A percentile compares a stretch with the other conserved stretches of the same genome.
Conservation (phyloP, 2,797 vertebrate species). For the Sebastolobus altivelis region DNA sequence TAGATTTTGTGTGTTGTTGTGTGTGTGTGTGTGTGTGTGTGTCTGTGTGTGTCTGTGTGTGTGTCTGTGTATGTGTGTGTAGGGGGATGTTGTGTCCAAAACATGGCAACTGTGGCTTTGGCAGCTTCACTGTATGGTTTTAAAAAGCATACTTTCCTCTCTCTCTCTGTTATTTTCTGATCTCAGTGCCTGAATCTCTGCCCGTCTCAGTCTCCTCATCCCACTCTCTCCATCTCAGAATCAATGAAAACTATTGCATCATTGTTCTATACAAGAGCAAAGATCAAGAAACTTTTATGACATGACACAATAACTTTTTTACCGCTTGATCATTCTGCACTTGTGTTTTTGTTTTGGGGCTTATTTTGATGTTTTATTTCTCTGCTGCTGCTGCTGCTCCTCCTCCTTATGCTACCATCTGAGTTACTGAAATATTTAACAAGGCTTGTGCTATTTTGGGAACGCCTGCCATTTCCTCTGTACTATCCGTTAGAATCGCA, state of each 20-base stretch:
- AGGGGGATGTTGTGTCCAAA: constrained; percentile 9
- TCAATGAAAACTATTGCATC: neutral
- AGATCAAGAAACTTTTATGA: neutral
- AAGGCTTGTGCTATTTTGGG: constrained; percentile 75
- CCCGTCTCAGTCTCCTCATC: neutral
- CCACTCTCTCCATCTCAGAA: neutral
- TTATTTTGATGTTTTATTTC: constrained; percentile 20
- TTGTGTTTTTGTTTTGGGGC: constrained; percentile 4
- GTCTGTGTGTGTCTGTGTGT: constrained; percentile 16
- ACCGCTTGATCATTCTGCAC: neutral
- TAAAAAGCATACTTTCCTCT: constrained; percentile 14
- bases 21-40: constrained; percentile 9
- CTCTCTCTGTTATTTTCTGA: neutral
- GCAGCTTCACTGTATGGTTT: constrained; percentile 2
- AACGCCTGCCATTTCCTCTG: constrained; percentile 47
- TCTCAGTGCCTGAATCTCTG: neutral
- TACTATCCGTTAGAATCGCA: constrained; percentile 30
- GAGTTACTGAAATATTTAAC: constrained; percentile 82
- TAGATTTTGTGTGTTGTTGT: constrained; percentile 12
- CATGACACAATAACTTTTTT: neutral
- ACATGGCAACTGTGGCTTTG: constrained; percentile 39
- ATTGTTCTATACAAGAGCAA: neutral
- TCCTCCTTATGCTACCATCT: constrained; percentile 57
- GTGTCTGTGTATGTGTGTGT: constrained; percentile 16
- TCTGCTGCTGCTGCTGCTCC: constrained; percentile 29